phyloP scores from a whole-genome alignment of 2,888 invertebrate species.

The Peribatodes rhomboidaria region DNA sequence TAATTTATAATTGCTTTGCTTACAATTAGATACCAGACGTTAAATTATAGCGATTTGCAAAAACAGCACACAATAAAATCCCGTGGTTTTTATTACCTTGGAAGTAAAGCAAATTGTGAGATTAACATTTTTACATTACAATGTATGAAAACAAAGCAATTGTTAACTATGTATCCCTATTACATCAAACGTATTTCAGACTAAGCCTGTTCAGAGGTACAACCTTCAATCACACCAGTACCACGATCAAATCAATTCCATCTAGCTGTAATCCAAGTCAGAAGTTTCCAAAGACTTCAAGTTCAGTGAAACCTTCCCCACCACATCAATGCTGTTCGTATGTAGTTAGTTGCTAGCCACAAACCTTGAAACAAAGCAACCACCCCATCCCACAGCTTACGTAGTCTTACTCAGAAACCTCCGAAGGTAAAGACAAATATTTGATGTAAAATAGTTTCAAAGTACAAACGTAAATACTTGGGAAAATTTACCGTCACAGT shows the following conservation, averaged over 20 bases:
- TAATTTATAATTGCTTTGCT: too few relatives aligned
- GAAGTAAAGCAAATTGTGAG: too few relatives aligned
- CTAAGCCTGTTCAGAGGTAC: too few relatives aligned
- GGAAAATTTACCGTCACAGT: conserved; percentile 14
- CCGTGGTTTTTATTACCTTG: too few relatives aligned
- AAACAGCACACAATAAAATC: too few relatives aligned
- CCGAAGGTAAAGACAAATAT: conserved; percentile 40
- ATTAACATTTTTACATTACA: too few relatives aligned
- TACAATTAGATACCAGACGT: too few relatives aligned
- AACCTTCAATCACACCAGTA: too few relatives aligned
- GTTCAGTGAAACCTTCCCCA: background rate
- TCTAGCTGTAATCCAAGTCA: background rate
- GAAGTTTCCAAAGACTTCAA: background rate
- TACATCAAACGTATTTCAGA: too few relatives aligned
- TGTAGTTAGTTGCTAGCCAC: conserved; percentile 12
- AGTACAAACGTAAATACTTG: conserved; percentile 26
- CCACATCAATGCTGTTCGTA: background rate
- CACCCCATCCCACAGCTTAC: conserved; percentile 30
- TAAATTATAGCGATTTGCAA: too few relatives aligned
- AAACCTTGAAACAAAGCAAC: conserved; percentile 37
- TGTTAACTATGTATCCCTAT: background rate
- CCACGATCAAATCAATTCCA: background rate
- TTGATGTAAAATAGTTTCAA: conserved; percentile 42
- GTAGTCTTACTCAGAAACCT: conserved; percentile 33
- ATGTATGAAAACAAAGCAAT: background rate